Conservation (phyloP, 1,140 invertebrate genomes). For the Physella acuta region DNA sequence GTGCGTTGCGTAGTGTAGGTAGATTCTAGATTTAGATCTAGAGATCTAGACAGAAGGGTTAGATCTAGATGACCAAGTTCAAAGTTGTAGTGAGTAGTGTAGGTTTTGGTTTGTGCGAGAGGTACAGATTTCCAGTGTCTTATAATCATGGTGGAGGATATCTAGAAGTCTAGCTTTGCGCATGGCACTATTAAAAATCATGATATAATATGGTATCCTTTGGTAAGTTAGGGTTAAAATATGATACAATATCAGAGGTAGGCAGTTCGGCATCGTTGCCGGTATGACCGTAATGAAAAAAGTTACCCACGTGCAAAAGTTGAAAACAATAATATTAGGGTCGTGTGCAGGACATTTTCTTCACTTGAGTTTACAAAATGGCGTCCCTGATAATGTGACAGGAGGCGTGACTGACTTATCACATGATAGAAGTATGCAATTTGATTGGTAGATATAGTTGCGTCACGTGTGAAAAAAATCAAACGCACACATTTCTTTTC, state of each 20-base stretch:
- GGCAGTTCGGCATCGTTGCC: neutral
- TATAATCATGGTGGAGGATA: too few relatives aligned
- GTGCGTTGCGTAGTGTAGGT: too few relatives aligned
- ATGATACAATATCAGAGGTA: neutral
- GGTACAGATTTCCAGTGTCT: too few relatives aligned
- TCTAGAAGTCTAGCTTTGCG: too few relatives aligned
- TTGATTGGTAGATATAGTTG: neutral
- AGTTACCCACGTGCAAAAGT: neutral
- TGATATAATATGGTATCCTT: too few relatives aligned
- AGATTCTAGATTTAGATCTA: too few relatives aligned
- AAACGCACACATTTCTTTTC: neutral
- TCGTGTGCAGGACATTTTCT: neutral
- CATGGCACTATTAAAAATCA: too few relatives aligned
- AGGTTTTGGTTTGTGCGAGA: too few relatives aligned
- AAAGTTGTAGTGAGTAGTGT: too few relatives aligned
- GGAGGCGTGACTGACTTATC: neutral
- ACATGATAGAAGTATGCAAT: neutral
- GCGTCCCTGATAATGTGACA: neutral
- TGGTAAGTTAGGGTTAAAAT: too few relatives aligned
- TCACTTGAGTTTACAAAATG: neutral
- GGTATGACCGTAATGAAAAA: neutral
- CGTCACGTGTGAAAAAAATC: neutral
- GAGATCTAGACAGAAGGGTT: too few relatives aligned
- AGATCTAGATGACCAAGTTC: too few relatives aligned
- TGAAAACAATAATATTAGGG: constrained; percentile 1